Conservation (phyloP, 2,888 invertebrate species). For the Neuroscelio doddi region DNA sequence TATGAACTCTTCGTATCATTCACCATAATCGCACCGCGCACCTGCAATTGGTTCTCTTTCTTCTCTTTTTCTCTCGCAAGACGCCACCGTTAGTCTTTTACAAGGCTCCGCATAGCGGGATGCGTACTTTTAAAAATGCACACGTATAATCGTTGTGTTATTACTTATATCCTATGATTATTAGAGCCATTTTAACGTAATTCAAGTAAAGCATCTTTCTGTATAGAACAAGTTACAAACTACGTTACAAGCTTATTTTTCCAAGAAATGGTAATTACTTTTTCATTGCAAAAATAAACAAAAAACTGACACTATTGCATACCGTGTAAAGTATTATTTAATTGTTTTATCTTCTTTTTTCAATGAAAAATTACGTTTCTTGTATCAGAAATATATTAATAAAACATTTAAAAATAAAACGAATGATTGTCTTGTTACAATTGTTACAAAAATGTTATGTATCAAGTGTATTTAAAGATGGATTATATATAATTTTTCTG, state of each 20-base stretch:
- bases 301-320: no score
- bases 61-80: conserved; percentile 4
- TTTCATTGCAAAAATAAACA: no score
- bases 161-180: conserved; percentile 27
- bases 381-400: no score
- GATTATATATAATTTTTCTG: no score
- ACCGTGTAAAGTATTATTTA: no score
- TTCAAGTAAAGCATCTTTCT: conserved; percentile 11
- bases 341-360: no score
- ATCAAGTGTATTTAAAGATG: no score
- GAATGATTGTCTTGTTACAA: no score
- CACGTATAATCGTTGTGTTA: conserved; percentile 20
- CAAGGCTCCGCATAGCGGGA: neutral
- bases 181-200: conserved; percentile 15
- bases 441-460: no score
- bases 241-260: no score
- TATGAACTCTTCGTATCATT: conserved; percentile 21
- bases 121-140: conserved; percentile 13
- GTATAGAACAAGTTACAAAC: conserved; percentile 8
- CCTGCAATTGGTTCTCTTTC: conserved; percentile 24
- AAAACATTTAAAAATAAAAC: no score
- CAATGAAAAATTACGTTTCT: no score
- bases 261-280: conserved; percentile 19
- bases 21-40: conserved; percentile 21
- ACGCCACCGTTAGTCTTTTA: conserved; percentile 14